Evolutionary conservation across 2,113 vertebrate genomes (phyloP), one percentile per base, ranked within the genome.

Genomic region (Alexandromys fortis): DNA sequence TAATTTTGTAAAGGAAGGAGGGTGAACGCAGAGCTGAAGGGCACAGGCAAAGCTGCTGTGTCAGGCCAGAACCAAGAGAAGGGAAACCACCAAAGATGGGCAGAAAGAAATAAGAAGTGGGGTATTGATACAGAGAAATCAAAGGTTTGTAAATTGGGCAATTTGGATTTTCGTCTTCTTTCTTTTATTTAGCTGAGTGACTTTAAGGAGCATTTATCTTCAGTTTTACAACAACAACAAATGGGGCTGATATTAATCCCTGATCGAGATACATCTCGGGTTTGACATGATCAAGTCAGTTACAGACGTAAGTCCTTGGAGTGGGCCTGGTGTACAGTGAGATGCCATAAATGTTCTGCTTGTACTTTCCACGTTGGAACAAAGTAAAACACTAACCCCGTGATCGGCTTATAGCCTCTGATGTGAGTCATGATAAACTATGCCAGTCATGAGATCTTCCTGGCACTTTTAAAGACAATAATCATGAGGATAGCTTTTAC

Each of bases 371-470:
- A 70, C 89, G 28, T 13, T 75, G 49, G 42, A 92, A 78, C 4
- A 38, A 95, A 96, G 93, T 76, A 90, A 90, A 81, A 55, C 91
- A 90, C 30, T 78, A 68, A 88, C 52, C 35, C 35, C 38, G 8
- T 33, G 17, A 92, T 90, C n/a, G 79, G 49, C 22, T 85, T 82
- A 33, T 19, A 52, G 42, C 33, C 86, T 81, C 77, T 94, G 78
- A 89, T n/a, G 58, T 82, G 61, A 49, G 35, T 61, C 21, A 21
- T 72, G 47, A 61, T 63, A 16, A 92, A 92, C 89, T 78, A 65
- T 26, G 52, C 10, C 42, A 90, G 52, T 61, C 16, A 17, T 58
- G 70, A 82, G 90, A 75, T 19, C 82, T 78, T 58, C n/a, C 61
- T 8, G 30, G n/a, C 49, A 47, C 45, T 81, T 86, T 92, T 42